Evolutionary conservation across 2,888 invertebrate genomes (phyloP), one percentile per base, ranked within the genome.

Genomic region (Caenorhabditis sinica): DNA sequence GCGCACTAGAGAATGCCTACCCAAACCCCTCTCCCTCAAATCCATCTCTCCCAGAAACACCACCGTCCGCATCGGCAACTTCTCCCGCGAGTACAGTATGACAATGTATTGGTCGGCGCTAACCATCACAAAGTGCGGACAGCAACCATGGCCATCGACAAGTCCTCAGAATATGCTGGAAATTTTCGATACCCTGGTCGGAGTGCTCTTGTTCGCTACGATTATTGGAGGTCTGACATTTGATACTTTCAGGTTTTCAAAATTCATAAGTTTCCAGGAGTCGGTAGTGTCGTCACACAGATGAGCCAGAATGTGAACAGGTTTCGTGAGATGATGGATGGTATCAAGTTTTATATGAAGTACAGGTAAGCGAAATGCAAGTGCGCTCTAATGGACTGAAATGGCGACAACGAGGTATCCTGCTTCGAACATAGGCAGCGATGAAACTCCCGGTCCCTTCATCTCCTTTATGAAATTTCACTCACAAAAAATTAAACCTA

Each of bases 81-180:
- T 92, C 77, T 88, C 90, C 11, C 87, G 90, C 13, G 92, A 92
- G 76, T 92, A 92, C 83, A 88, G 87, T 40, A 89, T 92, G 89
- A 88, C 89, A 53, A 86, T 92, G 20, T 92, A 92, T 61, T 92
- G 92, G 92, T 90, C 90, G 4, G 88, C 92, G 0, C 73, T 92
- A 25, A 92, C 92, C 0, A 88, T 92, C 53, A 92, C 92, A 8
- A 92, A 90, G 9, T 91, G 90, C 40, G 92, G 92, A 9, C 92
- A 92, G 73, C 91, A 91, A 73, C 92, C 92, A 1, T 92, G 88
- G 80, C 92, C 92, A 17, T 89, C 90, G 4, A 86, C 79, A 1
- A 90, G 89, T 17, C 36, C 86, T 11, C 92, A 92, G 77, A 92
- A 92, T 65, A 82, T 88, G 66, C 83, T 92, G 43, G 92, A 92